Evolutionary conservation across 2,113 vertebrate genomes (phyloP), one percentile per base, ranked within the genome.

Genomic region (Grantiella picta): DNA sequence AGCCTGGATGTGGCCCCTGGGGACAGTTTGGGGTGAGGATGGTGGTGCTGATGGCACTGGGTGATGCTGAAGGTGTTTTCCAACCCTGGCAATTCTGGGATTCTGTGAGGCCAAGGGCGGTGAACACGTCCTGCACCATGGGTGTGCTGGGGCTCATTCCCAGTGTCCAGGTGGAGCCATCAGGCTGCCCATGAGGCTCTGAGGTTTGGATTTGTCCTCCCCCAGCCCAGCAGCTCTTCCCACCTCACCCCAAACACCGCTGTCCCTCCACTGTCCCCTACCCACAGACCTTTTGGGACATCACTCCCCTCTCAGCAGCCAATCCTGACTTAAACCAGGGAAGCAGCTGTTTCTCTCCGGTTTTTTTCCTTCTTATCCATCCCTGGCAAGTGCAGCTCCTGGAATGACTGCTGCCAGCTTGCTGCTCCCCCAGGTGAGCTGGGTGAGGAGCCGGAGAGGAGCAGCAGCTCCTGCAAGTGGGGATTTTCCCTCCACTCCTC

Each of bases 81-180:
- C 53, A 38, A 1, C 1, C 20, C 23, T 29, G 53, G 9, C 31
- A 24, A 5, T 18, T 31, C 23, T 38, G 86, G 44, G 44, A 38
- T 23, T 28, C 36, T 17, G 20, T 12, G 77, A 33, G 33, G 69
- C 52, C 22, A 21, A 40, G 61, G 60, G 44, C 88, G 82, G 27
- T 9, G 45, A 42, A 19, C 2, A 0, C 40, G 35, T 69, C 15
- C 12, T 8, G 6, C 12, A 3, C 0, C 0, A 10, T 4, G n/a
- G 75, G 18, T 0, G 2, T 52, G 23, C 65, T 44, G 52, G 33
- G 64, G 49, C 64, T 57, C 23, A 20, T 68, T 59, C 64, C 15
- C 27, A 33, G 59, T 8, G 50, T 33, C 61, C n/a, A 1, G 5
- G 1, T 36, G 59, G 27, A 7, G 13, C 40, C 31, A 17, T 27